Conservation (phyloP, 2,888 invertebrate species). For the Palloptera scutellata region DNA sequence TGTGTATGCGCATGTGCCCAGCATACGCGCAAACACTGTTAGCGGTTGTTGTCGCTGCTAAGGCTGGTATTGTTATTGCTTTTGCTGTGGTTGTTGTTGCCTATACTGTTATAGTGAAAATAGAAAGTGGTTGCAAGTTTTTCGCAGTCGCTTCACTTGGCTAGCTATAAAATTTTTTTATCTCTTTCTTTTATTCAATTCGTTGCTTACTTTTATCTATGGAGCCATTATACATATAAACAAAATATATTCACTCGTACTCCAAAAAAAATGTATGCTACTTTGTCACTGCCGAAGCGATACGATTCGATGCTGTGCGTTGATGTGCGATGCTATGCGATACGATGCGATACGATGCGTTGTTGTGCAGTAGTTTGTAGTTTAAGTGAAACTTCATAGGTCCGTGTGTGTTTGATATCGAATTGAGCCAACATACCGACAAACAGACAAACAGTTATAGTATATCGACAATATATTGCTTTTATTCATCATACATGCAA, state of each 20-base stretch:
- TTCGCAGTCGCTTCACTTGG: constrained; percentile 27
- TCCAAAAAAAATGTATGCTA: too few species aligned
- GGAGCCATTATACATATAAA: too few species aligned
- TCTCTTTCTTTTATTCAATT: constrained; percentile 1
- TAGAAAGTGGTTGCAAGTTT: constrained; percentile 61
- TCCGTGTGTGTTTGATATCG: too few species aligned
- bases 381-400: too few species aligned
- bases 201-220: not conserved
- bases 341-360: too few species aligned
- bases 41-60: constrained; percentile 14
- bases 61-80: not conserved
- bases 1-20: not conserved
- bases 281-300: too few species aligned
- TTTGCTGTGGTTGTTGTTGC: constrained; percentile 11
- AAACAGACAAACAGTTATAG: too few species aligned
- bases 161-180: constrained; percentile 5
- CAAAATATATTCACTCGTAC: too few species aligned
- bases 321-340: too few species aligned
- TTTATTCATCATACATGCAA: not conserved
- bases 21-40: not conserved
- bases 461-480: not conserved
- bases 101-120: constrained; percentile 59
- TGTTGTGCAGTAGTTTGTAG: too few species aligned
- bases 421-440: too few species aligned
- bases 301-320: too few species aligned